Percentiles rank a stretch among this genome's conserved stretches.
Conservation (phyloP, 2,888 invertebrate species). For the Augiades crinisus region DNA sequence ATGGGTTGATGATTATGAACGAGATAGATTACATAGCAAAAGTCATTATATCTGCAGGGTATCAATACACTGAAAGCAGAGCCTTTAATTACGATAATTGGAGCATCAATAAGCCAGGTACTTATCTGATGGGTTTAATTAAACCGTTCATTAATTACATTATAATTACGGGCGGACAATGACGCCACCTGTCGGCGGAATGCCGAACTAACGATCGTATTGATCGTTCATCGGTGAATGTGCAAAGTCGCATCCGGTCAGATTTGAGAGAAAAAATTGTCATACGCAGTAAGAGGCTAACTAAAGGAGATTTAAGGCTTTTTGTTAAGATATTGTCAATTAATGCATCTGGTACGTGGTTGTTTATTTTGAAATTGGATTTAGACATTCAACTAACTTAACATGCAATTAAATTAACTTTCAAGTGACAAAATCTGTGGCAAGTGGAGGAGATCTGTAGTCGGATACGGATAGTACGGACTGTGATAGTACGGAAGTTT, state of each 20-base stretch:
- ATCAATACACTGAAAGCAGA: constrained; percentile 34
- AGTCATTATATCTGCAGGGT: constrained; percentile 38
- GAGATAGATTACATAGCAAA: constrained; percentile 16
- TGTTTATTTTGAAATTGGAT: too few species aligned
- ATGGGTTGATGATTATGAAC: not conserved
- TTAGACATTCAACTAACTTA: too few species aligned
- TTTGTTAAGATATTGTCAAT: not conserved
- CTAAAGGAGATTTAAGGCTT: not conserved
- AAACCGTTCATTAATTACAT: constrained; percentile 72
- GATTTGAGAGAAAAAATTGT: constrained; percentile 24
- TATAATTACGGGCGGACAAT: constrained; percentile 70
- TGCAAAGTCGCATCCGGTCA: constrained; percentile 24
- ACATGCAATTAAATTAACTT: too few species aligned
- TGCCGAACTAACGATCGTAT: constrained; percentile 60
- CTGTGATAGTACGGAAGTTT: too few species aligned
- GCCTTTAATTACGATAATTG: constrained; percentile 65
- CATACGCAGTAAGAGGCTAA: not conserved
- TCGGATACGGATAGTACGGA: too few species aligned
- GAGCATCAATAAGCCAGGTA: constrained; percentile 61
- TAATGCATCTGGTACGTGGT: too few species aligned
- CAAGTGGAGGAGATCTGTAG: too few species aligned
- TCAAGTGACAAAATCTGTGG: too few species aligned
- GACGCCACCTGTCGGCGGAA: constrained; percentile 66
- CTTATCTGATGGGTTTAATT: constrained; percentile 71
- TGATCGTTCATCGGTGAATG: constrained; percentile 38